Base-by-base conservation (phyloP, 2,113 vertebrate species). In the Casuarius casuarius region DNA sequence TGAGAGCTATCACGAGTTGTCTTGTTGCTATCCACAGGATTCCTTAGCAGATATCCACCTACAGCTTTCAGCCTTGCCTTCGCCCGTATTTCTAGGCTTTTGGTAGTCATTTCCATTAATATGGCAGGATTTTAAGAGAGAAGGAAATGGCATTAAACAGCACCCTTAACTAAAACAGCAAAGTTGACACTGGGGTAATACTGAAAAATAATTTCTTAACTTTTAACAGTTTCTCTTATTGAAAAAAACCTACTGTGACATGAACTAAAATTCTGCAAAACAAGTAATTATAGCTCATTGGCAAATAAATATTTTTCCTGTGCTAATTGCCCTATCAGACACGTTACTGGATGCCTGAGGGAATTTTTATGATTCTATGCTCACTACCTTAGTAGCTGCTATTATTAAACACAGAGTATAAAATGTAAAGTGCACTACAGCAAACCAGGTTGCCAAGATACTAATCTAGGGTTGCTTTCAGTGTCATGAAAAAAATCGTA, bases 21-120 rank as follows among this genome's bases (percentile, higher is more conserved):
- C 23, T 31, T 54, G 20, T 35, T 31, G 35, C 38, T 74, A 29
- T 56, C 35, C 20, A 19, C 9, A 74, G 35, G 35, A 44, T 26
- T 44, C 29, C 65, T 42, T 11, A 44, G n/a, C 40, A 44, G 65
- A 33, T 68, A 29, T 29, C 26, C 35, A 22, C 48, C 51, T 22
- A 54, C 73, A 91, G 28, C 51, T 81, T 92, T 92, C 58, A 76
- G 73, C 28, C 25, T 71, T 86, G 61, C 56, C 54, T 67, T 90
- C 80, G 33, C 86, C 38, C 6, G 0, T 16, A 46, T 91, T 90
- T 74, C 48, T 81, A 68, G 8, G 25, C 4, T 89, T 89, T 81
- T 51, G 28, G 52, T 63, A 81, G 58, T 51, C 12, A 65, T 29
- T 93, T 59, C 25, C 17, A 31, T 44, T 75, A 75, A 13, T n/a